These are phyloP conservation scores for Hystrix cristata DNA, from an alignment of 2,113 vertebrate species.

Conservation along the genomic window DNA sequence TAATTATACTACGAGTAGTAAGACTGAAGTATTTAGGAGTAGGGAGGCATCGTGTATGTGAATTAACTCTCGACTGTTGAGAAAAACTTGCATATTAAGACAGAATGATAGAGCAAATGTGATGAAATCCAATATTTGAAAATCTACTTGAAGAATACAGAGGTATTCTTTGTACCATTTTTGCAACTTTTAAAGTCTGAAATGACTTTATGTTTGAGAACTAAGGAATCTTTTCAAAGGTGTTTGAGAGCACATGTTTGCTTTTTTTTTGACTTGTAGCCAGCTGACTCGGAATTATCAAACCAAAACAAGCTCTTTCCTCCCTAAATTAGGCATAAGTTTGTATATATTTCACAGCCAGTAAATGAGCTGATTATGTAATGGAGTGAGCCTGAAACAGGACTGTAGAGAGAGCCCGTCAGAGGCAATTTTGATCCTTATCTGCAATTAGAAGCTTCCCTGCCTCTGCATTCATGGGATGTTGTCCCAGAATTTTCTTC, in stretches of 20 bases:
- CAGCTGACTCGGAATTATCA: background rate
- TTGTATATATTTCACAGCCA: background rate
- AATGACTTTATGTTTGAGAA: background rate
- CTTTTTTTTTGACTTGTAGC: background rate
- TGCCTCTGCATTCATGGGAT: too few species aligned
- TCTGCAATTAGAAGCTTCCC: background rate
- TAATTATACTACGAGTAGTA: background rate
- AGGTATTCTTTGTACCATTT: background rate
- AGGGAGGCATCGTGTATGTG: background rate
- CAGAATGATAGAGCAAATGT: background rate
- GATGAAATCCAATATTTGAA: background rate
- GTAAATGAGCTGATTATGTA: background rate
- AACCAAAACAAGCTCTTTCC: background rate
- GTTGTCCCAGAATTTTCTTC: too few species aligned
- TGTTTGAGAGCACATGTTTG: background rate
- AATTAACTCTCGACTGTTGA: background rate
- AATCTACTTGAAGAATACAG: background rate
- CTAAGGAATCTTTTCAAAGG: background rate
- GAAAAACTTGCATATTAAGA: background rate
- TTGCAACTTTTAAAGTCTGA: conserved; percentile 24
- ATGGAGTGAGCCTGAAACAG: background rate
- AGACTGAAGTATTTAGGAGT: background rate
- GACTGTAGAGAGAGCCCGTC: background rate
- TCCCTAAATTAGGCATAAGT: background rate
- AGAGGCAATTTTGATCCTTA: background rate